phyloP scores from a whole-genome alignment of 1,140 invertebrate genomes.

The Mycetomoellerius zeteki region DNA sequence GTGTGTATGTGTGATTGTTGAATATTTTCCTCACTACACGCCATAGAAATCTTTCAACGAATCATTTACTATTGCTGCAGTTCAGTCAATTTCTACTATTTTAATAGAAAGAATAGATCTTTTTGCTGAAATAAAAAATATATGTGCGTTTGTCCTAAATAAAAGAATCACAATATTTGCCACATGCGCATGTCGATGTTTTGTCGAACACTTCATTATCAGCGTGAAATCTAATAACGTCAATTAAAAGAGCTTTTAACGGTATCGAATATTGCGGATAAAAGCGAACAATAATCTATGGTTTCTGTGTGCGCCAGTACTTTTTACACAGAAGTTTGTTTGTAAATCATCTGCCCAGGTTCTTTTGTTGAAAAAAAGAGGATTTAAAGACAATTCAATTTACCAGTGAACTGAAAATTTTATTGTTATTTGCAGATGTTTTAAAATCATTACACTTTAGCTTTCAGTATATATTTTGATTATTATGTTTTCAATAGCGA shows the following conservation, averaged over 20 bases:
- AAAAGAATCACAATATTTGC: conserved; percentile 19
- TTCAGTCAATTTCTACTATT: not conserved
- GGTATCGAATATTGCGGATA: not conserved
- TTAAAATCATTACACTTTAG: not conserved
- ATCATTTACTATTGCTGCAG: not conserved
- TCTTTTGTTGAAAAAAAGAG: conserved; percentile 12
- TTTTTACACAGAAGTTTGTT: conserved; percentile 2
- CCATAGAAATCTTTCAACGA: not conserved
- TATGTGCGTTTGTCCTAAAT: not conserved
- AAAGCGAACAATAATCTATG: conserved; percentile 11
- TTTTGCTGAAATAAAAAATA: not conserved
- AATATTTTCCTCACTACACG: not conserved
- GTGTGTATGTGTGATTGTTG: not conserved
- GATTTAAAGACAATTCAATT: not conserved
- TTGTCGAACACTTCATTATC: conserved; percentile 15
- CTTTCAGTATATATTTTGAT: not conserved
- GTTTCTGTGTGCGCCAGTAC: not conserved
- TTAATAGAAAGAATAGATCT: not conserved
- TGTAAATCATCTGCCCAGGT: not conserved
- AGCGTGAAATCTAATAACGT: conserved; percentile 23
- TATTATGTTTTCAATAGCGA: not conserved
- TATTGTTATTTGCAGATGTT: not conserved
- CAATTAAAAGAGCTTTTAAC: conserved; percentile 43
- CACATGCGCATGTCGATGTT: not conserved
- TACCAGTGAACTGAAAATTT: not conserved